Conservation (phyloP, 2,888 invertebrate genomes). For the Plebejus melissa region DNA sequence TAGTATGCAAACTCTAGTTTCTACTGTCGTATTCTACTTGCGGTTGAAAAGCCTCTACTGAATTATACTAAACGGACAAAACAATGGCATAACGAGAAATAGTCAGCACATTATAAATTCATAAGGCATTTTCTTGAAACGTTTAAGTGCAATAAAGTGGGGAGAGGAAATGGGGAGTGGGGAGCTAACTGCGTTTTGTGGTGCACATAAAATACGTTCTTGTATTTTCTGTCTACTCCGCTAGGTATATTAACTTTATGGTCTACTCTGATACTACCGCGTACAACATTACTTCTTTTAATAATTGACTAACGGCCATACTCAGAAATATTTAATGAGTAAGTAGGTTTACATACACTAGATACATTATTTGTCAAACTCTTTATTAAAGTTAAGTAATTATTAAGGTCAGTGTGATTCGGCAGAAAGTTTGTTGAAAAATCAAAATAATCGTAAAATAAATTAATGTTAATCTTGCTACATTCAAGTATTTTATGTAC, state of each 20-base stretch:
- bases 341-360: too few species aligned
- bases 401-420: too few species aligned
- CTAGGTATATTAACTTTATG: too few species aligned
- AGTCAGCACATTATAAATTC: slow-evolving; percentile 11
- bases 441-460: too few species aligned
- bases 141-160: slow-evolving; percentile 3
- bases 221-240: not conserved
- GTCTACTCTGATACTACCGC: not conserved
- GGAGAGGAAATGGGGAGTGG: not conserved
- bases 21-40: not conserved
- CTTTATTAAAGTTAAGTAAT: too few species aligned
- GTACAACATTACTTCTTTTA: not conserved
- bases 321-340: too few species aligned
- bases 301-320: not conserved
- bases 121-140: slow-evolving; percentile 16
- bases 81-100: not conserved
- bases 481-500: not conserved
- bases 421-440: too few species aligned
- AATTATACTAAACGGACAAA: not conserved
- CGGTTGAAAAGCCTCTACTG: not conserved
- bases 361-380: too few species aligned
- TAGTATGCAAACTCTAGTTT: not conserved
- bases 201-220: not conserved
- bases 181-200: slow-evolving; percentile 7
- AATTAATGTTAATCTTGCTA: too few species aligned